Evolutionary conservation across 2,113 vertebrate species (phyloP).

Genomic region (Tricholaema leucomelas): DNA sequence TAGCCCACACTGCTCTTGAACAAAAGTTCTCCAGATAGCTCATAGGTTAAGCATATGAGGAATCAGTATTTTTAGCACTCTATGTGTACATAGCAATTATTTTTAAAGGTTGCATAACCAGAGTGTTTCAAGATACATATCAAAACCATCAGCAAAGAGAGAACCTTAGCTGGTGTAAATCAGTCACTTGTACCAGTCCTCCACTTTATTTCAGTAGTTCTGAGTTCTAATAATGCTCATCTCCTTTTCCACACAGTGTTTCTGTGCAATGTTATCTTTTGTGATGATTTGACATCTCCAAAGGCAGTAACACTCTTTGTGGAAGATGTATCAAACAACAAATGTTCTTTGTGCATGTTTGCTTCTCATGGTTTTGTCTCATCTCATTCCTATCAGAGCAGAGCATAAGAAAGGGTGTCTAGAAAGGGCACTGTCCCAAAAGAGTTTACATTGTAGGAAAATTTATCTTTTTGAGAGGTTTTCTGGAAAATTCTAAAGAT

Average conservation of each 20-base stretch:
- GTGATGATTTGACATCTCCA: not conserved
- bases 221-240: not conserved
- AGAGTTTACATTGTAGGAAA: not conserved
- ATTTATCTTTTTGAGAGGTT: not conserved
- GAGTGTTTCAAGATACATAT: not conserved
- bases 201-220: not conserved
- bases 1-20: not conserved
- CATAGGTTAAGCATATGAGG: not conserved
- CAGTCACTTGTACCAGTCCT: not conserved
- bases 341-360: not conserved
- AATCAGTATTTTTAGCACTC: not conserved
- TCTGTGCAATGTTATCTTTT: not conserved
- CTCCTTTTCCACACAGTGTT: not conserved
- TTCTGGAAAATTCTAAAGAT: slow-evolving; percentile 1
- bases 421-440: not conserved
- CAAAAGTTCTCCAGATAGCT: not conserved
- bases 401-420: not conserved
- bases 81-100: not conserved
- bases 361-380: not conserved
- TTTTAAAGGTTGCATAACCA: not conserved
- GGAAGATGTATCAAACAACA: not conserved
- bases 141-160: not conserved
- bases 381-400: not conserved
- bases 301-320: not conserved
- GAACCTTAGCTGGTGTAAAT: not conserved